Evolutionary conservation across 2,113 vertebrate genomes (phyloP), one percentile per base, ranked within the genome.

Genomic region (Gasterosteus aculeatus): DNA sequence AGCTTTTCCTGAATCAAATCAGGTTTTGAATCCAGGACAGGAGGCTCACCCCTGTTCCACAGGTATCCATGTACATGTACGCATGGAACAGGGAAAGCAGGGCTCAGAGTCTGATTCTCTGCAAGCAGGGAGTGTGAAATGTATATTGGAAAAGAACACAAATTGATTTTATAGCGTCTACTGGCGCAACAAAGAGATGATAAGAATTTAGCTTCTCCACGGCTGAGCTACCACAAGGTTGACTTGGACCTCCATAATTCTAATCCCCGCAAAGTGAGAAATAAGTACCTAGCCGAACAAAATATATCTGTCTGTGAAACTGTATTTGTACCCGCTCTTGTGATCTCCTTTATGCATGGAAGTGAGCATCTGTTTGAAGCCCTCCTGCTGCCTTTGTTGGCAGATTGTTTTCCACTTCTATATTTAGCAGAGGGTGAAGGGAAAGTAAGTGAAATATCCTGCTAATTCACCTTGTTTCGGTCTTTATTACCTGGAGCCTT

Each of bases 391-490:
- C 57, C 19, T 53, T 70, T 65, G 66, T 68, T 65, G 65, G 35
- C 54, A 75, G n/a, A 35, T 44, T 19, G 31, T 65, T 76, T 78
- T 51, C n/a, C 56, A 33, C 51, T n/a, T 56, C 65, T 81, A 58
- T 76, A 69, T 81, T 72, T 74, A 79, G 51, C 78, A 12, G 35
- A 67, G 67, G 15, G 10, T 62, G 15, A 65, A 62, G 65, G 42
- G 16, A 59, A 71, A 53, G 18, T 11, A n/a, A 77, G 26, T 12
- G 63, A 75, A 62, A 60, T 31, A 66, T 72, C 10, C 39, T 63
- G 57, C 53, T 65, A 74, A 61, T 77, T 78, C 4, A 31, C 35
- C 9, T 58, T 68, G 57, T 74, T 72, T 73, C 1, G 15, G 62
- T 18, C 31, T 33, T 33, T 73, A 22, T 41, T 15, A 29, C 29